Evolutionary conservation across 2,797 vertebrate genomes (phyloP).

Genomic region (Mustela erminea): DNA sequence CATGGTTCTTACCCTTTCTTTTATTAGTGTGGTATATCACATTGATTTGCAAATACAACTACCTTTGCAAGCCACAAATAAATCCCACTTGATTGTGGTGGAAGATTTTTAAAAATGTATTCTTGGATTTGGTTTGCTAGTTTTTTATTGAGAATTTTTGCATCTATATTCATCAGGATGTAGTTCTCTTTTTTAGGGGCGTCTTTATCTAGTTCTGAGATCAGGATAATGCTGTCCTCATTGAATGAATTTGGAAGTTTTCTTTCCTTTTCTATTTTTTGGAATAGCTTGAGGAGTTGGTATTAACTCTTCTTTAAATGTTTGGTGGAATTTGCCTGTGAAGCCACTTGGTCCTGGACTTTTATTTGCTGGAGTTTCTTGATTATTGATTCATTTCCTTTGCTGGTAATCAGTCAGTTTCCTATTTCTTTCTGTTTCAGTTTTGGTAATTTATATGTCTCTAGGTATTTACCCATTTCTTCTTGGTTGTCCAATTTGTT

Average conservation of each 20-base stretch:
- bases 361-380: too few species aligned
- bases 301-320: neutral
- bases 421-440: too few species aligned
- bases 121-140: neutral
- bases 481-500: too few species aligned
- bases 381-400: too few species aligned
- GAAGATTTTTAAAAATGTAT: neutral
- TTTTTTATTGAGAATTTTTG: neutral
- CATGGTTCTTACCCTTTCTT: neutral
- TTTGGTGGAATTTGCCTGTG: too few species aligned
- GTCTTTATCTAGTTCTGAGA: neutral
- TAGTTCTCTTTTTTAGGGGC: neutral
- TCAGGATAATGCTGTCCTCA: neutral
- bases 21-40: neutral
- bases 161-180: neutral
- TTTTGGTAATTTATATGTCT: too few species aligned
- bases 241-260: neutral
- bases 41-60: neutral
- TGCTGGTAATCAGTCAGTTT: too few species aligned
- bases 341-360: too few species aligned
- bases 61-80: neutral
- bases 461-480: too few species aligned
- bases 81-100: neutral
- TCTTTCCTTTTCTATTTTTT: neutral
- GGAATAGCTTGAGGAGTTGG: neutral